phyloP scores from a whole-genome alignment of 2,113 vertebrate species.

The Upupa epops region DNA sequence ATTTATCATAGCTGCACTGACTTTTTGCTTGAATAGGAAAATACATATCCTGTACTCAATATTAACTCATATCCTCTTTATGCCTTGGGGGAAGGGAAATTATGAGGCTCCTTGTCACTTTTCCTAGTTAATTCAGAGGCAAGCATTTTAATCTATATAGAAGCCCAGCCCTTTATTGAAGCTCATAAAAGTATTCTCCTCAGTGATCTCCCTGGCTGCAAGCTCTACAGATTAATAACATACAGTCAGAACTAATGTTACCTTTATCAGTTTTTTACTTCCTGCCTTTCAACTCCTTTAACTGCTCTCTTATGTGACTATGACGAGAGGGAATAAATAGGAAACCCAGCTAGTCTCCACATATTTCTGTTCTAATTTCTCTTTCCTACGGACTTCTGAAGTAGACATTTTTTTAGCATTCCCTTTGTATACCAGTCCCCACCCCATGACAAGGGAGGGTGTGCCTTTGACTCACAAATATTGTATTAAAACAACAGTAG shows the following conservation, averaged over 20 bases:
- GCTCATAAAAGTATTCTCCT: background rate
- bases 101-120: background rate
- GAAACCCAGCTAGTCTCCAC: background rate
- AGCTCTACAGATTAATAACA: background rate
- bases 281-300: background rate
- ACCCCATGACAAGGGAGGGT: background rate
- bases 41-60: background rate
- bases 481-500: background rate
- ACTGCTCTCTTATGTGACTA: background rate
- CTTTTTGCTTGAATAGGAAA: background rate
- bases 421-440: background rate
- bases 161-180: background rate
- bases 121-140: background rate
- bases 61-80: background rate
- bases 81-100: background rate
- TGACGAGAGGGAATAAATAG: background rate
- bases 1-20: background rate
- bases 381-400: constrained; percentile 1
- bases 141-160: background rate
- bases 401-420: background rate
- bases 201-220: background rate
- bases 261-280: background rate
- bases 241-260: background rate
- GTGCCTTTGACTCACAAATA: constrained; percentile 1
- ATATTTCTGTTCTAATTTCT: background rate